These are phyloP conservation scores for Chromoteleia sp. DNA, from an alignment of 2,888 invertebrate genomes.

Conservation along the genomic window DNA sequence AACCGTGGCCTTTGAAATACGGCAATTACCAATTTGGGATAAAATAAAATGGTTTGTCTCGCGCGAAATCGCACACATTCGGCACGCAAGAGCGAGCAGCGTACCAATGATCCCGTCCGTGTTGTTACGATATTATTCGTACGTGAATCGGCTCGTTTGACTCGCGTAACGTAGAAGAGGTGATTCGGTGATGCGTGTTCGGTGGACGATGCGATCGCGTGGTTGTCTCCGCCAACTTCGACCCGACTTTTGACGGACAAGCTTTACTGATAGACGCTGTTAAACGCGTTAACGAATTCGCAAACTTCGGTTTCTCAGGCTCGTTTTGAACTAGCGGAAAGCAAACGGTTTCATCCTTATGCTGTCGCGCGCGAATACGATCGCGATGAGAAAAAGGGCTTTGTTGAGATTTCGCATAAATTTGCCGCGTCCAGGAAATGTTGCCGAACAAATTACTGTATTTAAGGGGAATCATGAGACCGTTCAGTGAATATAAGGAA, in stretches of 20 bases:
- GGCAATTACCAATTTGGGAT: slow-evolving; percentile 37
- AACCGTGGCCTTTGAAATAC: slow-evolving; percentile 14
- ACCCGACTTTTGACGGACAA: slow-evolving; percentile 38
- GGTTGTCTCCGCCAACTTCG: slow-evolving; percentile 15
- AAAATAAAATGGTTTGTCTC: no score
- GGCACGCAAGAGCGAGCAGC: slow-evolving; percentile 18
- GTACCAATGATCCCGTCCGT: slow-evolving; percentile 28
- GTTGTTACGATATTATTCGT: slow-evolving; percentile 11
- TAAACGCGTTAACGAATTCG: slow-evolving; percentile 15
- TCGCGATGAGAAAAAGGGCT: slow-evolving; percentile 41
- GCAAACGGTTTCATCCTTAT: slow-evolving; percentile 8
- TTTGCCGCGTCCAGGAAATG: slow-evolving; percentile 29
- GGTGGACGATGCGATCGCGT: slow-evolving; percentile 28
- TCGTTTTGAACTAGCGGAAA: slow-evolving; percentile 21
- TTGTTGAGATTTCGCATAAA: slow-evolving; percentile 49
- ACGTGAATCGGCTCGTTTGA: slow-evolving; percentile 4
- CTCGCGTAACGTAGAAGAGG: slow-evolving; percentile 17
- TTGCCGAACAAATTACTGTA: slow-evolving; percentile 40
- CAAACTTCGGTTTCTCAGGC: slow-evolving; percentile 32
- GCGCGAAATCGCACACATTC: slow-evolving; percentile 22
- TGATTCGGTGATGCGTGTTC: slow-evolving; percentile 18
- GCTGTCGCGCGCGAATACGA: slow-evolving; percentile 22
- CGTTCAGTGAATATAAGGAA: slow-evolving; percentile 38
- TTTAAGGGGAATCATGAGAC: slow-evolving; percentile 37
- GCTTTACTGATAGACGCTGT: slow-evolving; percentile 1